These are phyloP conservation scores for Ophioninae sp. DNA, from an alignment of 2,888 invertebrate genomes.

Conservation along the genomic window DNA sequence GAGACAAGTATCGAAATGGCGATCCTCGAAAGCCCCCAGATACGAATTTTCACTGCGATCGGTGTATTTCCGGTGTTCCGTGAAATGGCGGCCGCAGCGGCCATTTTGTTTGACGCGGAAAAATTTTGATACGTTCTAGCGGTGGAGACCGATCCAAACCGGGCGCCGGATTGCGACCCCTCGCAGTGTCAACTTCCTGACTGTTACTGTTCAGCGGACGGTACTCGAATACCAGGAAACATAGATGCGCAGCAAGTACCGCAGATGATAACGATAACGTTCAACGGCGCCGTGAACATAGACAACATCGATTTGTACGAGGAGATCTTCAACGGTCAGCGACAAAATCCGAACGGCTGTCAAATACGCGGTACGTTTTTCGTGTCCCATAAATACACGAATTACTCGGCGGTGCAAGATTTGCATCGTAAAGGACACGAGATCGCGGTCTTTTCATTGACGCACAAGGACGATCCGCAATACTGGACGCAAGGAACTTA, in stretches of 20 bases:
- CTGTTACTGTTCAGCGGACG: slow-evolving; percentile 96
- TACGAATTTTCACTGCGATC: neutral
- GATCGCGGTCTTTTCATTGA: slow-evolving; percentile 95
- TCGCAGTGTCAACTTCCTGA: slow-evolving; percentile 94
- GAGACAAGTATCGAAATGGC: neutral
- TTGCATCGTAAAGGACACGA: slow-evolving; percentile 95
- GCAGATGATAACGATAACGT: slow-evolving; percentile 96
- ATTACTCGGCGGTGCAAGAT: slow-evolving; percentile 95
- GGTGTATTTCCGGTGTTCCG: neutral
- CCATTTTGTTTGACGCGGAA: neutral
- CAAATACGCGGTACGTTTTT: slow-evolving; percentile 95
- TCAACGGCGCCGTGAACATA: slow-evolving; percentile 95
- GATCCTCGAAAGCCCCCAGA: neutral
- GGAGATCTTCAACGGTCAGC: slow-evolving; percentile 92
- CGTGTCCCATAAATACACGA: slow-evolving; percentile 95
- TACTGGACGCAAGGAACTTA: slow-evolving; percentile 94
- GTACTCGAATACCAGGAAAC: slow-evolving; percentile 93
- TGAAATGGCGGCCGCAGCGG: neutral
- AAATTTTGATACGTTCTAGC: slow-evolving; percentile 82
- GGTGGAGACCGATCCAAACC: slow-evolving; percentile 94
- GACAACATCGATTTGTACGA: slow-evolving; percentile 96
- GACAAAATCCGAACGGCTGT: slow-evolving; percentile 94
- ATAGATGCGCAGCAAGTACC: slow-evolving; percentile 93
- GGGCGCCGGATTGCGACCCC: slow-evolving; percentile 95
- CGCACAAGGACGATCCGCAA: slow-evolving; percentile 95